These are phyloP conservation scores for Crepidodera aurea DNA, from an alignment of 2,888 invertebrate species.

Conservation along the genomic window DNA sequence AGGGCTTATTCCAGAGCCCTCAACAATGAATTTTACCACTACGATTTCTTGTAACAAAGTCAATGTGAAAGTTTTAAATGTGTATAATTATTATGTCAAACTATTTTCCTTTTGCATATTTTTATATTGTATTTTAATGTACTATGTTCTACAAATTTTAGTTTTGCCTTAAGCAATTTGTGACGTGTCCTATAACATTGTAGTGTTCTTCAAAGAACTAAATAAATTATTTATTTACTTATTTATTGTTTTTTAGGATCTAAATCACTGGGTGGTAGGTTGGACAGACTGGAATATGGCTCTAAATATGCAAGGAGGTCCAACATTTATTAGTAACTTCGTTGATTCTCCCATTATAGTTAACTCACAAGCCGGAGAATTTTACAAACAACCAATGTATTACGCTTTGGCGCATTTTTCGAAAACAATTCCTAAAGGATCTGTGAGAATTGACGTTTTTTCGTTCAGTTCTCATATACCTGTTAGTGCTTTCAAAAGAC, in stretches of 20 bases:
- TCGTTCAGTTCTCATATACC: constrained; percentile 55
- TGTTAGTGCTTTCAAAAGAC: constrained; percentile 64
- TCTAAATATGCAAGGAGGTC: constrained; percentile 77
- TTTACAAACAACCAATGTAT: constrained; percentile 90
- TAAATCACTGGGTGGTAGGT: constrained; percentile 79
- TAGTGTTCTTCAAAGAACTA: too few relatives aligned
- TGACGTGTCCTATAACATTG: too few relatives aligned
- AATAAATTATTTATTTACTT: too few relatives aligned
- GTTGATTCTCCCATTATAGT: constrained; percentile 84
- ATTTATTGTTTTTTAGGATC: constrained; percentile 69
- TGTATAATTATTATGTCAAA: too few relatives aligned
- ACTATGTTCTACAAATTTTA: too few relatives aligned
- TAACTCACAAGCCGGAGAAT: constrained; percentile 70
- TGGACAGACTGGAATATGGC: constrained; percentile 95
- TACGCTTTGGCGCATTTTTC: constrained; percentile 84
- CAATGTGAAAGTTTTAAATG: too few relatives aligned
- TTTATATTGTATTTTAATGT: too few relatives aligned
- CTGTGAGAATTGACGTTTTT: constrained; percentile 57
- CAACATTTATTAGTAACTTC: constrained; percentile 79
- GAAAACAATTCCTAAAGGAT: constrained; percentile 71
- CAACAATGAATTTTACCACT: too few relatives aligned
- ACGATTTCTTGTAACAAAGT: too few relatives aligned
- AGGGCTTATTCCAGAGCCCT: too few relatives aligned
- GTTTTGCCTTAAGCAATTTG: too few relatives aligned
- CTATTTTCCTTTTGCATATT: too few relatives aligned